Conservation (phyloP, 2,888 invertebrate species). For the Thalpophila matura region DNA sequence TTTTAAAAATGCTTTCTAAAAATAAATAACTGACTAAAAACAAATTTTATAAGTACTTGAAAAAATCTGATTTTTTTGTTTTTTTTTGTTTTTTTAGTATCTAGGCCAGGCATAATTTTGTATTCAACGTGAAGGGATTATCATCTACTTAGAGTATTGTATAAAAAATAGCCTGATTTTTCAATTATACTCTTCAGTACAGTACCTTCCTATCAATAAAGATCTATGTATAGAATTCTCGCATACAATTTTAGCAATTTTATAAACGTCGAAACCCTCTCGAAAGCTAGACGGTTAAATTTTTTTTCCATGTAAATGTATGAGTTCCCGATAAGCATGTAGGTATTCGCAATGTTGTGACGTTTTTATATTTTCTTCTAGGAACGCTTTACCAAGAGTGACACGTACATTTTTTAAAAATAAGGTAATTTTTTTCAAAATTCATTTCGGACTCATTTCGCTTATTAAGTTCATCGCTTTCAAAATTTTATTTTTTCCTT, state of each 20-base stretch:
- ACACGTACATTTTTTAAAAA: conserved; percentile 96
- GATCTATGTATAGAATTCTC: background rate
- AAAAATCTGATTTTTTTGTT: too few relatives aligned
- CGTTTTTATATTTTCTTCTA: conserved; percentile 92
- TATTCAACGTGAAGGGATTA: too few relatives aligned
- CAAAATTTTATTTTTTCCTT: conserved; percentile 17
- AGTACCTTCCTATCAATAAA: conserved; percentile 24
- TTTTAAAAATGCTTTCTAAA: conserved; percentile 22
- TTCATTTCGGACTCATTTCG: conserved; percentile 51
- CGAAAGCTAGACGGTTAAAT: too few relatives aligned
- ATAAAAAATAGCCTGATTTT: too few relatives aligned
- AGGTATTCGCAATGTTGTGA: conserved; percentile 83
- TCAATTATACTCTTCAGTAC: too few relatives aligned
- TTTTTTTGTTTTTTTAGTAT: too few relatives aligned
- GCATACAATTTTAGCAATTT: too few relatives aligned
- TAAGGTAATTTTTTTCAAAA: conserved; percentile 84
- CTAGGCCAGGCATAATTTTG: too few relatives aligned
- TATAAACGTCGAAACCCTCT: too few relatives aligned
- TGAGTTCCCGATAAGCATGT: conserved; percentile 73
- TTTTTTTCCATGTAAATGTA: conserved; percentile 42
- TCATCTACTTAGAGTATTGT: too few relatives aligned
- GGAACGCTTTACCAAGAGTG: conserved; percentile 94
- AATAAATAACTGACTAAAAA: background rate
- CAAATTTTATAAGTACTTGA: too few relatives aligned
- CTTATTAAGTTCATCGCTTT: conserved; percentile 67